Evolutionary conservation across 1,140 invertebrate species (phyloP), one percentile per base, ranked within the genome.

Genomic region (Melitaea cinxia): DNA sequence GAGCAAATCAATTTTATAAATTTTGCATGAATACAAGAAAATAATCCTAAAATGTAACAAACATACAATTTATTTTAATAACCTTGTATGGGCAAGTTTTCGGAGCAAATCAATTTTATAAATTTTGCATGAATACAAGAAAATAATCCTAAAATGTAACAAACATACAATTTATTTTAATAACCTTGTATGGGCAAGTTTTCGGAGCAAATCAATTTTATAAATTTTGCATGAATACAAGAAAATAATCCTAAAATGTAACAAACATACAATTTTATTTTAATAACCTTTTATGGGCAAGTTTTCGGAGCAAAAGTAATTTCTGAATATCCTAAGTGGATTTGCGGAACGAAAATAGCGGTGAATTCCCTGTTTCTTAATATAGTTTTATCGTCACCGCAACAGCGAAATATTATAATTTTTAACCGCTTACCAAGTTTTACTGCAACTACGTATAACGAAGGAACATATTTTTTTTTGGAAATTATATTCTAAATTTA

Each of bases 291-390:
- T 1, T 14, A n/a, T 4, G 37, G 14, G 37, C n/a, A 39, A 39
- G 37, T 39, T 39, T 39, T 42, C 15, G 37, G 15, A 42, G 15
- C 15, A 42, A 42, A 42, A 19, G 37, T 42, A 42, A 42, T 42
- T 42, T 42, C 37, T 42, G 15, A 42, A 42, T 15, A 42, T 42
- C 15, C 14, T 42, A 42, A 42, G 15, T 17, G 15, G 37, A 19
- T 42, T 42, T 15, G 15, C 6, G 37, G 37, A 42, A 42, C 37
- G 37, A 42, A 42, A 42, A 42, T 17, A 42, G 37, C n/a, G 37
- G 14, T 10, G 30, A 33, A 33, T 33, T 33, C 30, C 12, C 30
- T 33, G 30, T 33, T 33, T 33, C 30, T 33, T 33, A 33, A 33
- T 33, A 33, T 33, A 6, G 30, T 33, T 33, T 33, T 33, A 33